Evolutionary conservation across 2,113 vertebrate species (phyloP).

Genomic region (Catharus bicknelli): DNA sequence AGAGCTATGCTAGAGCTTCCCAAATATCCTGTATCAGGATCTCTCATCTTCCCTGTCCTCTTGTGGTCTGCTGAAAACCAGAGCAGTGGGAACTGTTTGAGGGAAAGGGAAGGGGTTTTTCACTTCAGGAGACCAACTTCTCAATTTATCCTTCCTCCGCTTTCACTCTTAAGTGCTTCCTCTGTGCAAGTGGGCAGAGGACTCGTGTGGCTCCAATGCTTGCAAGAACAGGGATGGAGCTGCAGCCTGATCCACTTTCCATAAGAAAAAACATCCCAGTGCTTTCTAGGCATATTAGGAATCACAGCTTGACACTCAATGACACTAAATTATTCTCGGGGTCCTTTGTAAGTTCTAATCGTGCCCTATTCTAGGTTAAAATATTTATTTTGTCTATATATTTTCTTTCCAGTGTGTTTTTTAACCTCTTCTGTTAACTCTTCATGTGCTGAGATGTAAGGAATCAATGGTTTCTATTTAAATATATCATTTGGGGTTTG

Average conservation of each 20-base stretch:
- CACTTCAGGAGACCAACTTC: not conserved
- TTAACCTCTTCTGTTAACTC: slow-evolving; percentile 59
- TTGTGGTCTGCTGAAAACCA: not conserved
- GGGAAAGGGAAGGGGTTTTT: slow-evolving; percentile 18
- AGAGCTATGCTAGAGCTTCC: not conserved
- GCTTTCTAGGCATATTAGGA: slow-evolving; percentile 32
- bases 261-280: not conserved
- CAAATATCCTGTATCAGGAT: slow-evolving; percentile 61
- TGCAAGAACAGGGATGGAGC: not conserved
- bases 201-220: fast-evolving
- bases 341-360: slow-evolving; percentile 63
- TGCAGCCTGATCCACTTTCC: not conserved
- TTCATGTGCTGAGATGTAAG: slow-evolving; percentile 60
- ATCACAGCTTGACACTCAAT: slow-evolving; percentile 52
- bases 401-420: slow-evolving; percentile 52
- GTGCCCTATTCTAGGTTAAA: slow-evolving; percentile 54
- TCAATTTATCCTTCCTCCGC: not conserved
- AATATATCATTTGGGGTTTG: not conserved
- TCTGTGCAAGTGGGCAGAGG: slow-evolving; percentile 6
- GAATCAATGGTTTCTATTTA: slow-evolving; percentile 49
- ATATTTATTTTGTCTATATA: slow-evolving; percentile 77
- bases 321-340: slow-evolving; percentile 70
- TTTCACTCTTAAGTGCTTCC: slow-evolving; percentile 7
- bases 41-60: not conserved
- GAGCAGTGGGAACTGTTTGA: not conserved